phyloP scores from a whole-genome alignment of 2,888 invertebrate genomes.

The Leptinotarsa rubiginosa region DNA sequence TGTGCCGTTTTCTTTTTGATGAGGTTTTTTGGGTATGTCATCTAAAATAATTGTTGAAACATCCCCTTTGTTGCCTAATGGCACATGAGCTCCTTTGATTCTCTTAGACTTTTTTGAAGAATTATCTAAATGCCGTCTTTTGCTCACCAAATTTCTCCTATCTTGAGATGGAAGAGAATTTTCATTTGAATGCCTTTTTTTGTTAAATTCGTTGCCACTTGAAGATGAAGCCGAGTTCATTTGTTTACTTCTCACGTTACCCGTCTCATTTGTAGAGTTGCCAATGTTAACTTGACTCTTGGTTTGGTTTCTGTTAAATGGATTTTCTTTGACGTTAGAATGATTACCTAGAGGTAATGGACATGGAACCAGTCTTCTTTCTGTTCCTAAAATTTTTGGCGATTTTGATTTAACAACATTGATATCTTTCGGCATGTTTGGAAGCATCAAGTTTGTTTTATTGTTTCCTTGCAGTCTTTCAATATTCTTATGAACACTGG shows the following conservation, averaged over 20 bases:
- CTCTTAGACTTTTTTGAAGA: neutral
- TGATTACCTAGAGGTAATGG: slow-evolving; percentile 3
- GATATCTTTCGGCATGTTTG: neutral
- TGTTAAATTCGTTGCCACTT: neutral
- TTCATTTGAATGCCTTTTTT: neutral
- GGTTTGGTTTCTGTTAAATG: neutral
- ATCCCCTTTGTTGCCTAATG: neutral
- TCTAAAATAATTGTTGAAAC: neutral
- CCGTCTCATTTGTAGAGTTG: neutral
- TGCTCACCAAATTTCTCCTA: neutral
- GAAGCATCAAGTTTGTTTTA: neutral
- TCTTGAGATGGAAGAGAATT: neutral
- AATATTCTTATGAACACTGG: neutral
- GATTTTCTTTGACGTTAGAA: neutral
- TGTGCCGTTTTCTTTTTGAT: slow-evolving; percentile 13
- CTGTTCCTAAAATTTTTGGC: neutral
- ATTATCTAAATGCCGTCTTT: neutral
- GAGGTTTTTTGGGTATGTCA: neutral
- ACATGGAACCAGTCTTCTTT: slow-evolving; percentile 1
- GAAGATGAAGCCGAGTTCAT: neutral
- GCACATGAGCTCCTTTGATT: neutral
- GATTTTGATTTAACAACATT: neutral
- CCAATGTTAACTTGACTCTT: neutral
- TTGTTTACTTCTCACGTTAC: neutral
- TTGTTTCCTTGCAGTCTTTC: neutral